Evolutionary conservation across 2,797 vertebrate species (phyloP).

Genomic region (Spea hammondii): DNA sequence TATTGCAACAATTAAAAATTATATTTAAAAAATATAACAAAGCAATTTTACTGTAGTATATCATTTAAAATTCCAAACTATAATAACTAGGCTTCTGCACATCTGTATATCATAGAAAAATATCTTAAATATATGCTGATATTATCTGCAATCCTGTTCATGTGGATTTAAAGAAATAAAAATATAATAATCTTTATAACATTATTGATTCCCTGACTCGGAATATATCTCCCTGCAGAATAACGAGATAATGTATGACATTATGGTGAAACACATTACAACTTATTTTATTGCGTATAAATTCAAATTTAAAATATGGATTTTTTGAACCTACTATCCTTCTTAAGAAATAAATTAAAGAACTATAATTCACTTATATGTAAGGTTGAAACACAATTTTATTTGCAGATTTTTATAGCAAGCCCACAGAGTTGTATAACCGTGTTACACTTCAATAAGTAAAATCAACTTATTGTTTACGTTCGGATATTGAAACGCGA

Average conservation of each 20-base stretch:
- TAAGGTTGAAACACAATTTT: slow-evolving; percentile 47
- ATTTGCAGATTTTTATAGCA: slow-evolving; percentile 36
- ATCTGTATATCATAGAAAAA: neutral
- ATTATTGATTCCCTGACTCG: slow-evolving; percentile 25
- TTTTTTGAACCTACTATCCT: slow-evolving; percentile 36
- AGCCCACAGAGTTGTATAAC: slow-evolving; percentile 20
- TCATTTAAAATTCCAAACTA: neutral
- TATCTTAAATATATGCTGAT: slow-evolving; percentile 10
- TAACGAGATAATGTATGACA: slow-evolving; percentile 31
- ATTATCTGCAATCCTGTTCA: slow-evolving; percentile 7
- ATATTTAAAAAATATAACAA: no score
- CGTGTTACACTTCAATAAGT: slow-evolving; percentile 32
- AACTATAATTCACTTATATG: slow-evolving; percentile 29
- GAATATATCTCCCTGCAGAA: slow-evolving; percentile 19
- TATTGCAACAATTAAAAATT: no score
- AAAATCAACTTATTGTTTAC: slow-evolving; percentile 42
- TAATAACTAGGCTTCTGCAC: neutral
- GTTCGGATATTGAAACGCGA: slow-evolving; percentile 43
- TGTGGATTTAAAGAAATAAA: slow-evolving; percentile 15
- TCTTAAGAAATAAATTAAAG: slow-evolving; percentile 51
- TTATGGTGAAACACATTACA: slow-evolving; percentile 35
- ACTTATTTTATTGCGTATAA: slow-evolving; percentile 33
- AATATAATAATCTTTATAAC: neutral
- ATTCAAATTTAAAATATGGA: slow-evolving; percentile 35
- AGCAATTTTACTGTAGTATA: no score